Percentiles rank a stretch among this genome's conserved stretches.
Evolutionary conservation across 2,888 invertebrate genomes (phyloP).

Genomic region (Drosophila formosana): DNA sequence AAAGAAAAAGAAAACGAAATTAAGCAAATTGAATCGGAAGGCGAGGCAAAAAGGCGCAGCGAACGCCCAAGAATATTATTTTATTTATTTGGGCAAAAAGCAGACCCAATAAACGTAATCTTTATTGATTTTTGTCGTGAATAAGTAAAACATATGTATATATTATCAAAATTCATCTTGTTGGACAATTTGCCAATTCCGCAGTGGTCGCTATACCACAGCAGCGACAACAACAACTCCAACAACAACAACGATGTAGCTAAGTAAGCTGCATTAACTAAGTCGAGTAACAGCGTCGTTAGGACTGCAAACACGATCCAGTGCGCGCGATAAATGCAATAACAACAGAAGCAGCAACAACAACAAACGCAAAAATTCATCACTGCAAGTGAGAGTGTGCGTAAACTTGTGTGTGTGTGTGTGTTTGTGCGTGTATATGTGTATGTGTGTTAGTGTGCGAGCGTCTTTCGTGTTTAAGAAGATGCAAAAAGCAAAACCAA

Average conservation of each 20-base stretch:
- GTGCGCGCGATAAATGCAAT: constrained; percentile 44
- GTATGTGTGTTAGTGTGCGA: constrained; percentile 18
- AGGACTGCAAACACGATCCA: constrained; percentile 25
- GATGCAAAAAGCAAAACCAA: constrained; percentile 61
- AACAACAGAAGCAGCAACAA: constrained; percentile 54
- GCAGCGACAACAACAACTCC: constrained; percentile 29
- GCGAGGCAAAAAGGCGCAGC: constrained; percentile 35
- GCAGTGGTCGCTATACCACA: constrained; percentile 29
- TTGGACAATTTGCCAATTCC: constrained; percentile 48
- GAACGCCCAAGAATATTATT: constrained; percentile 35
- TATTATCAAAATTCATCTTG: constrained; percentile 49
- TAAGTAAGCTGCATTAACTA: constrained; percentile 39
- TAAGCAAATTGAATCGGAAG: constrained; percentile 49
- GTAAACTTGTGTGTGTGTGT: constrained; percentile 18
- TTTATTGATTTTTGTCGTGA: constrained; percentile 67
- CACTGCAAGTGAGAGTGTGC: constrained; percentile 28
- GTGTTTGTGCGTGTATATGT: constrained; percentile 20
- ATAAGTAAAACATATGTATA: constrained; percentile 43
- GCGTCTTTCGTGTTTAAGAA: constrained; percentile 35
- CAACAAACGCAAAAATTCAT: constrained; percentile 61
- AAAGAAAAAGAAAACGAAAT: constrained; percentile 41
- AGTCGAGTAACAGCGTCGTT: constrained; percentile 36
- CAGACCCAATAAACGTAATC: constrained; percentile 25
- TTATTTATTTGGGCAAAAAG: constrained; percentile 22
- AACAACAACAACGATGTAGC: constrained; percentile 26